Conservation (phyloP, 2,888 invertebrate genomes). For the Oscheius myriophilus region DNA sequence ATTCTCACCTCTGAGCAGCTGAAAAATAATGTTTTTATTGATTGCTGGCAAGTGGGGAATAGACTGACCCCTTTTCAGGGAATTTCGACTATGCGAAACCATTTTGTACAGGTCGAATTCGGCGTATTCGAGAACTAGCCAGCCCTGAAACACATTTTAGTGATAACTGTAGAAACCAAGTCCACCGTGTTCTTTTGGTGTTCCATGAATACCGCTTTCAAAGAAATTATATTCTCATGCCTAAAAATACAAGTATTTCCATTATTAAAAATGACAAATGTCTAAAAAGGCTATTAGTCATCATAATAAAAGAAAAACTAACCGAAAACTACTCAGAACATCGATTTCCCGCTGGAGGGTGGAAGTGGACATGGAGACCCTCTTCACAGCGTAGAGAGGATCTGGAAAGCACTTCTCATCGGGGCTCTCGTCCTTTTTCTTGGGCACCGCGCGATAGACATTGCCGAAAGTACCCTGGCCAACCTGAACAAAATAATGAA, state of each 20-base stretch:
- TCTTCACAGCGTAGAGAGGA: too few relatives aligned
- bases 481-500: too few relatives aligned
- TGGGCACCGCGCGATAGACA: slow-evolving; percentile 88
- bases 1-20: slow-evolving; percentile 91
- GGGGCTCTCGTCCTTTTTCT: too few relatives aligned
- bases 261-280: too few relatives aligned
- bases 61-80: slow-evolving; percentile 84
- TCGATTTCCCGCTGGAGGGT: too few relatives aligned
- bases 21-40: slow-evolving; percentile 96
- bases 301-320: too few relatives aligned
- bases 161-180: neutral
- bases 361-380: too few relatives aligned
- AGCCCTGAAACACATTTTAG: slow-evolving; percentile 24
- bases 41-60: slow-evolving; percentile 76
- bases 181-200: slow-evolving; percentile 48
- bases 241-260: too few relatives aligned
- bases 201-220: slow-evolving; percentile 89
- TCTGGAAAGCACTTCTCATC: too few relatives aligned
- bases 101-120: slow-evolving; percentile 99
- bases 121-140: slow-evolving; percentile 78
- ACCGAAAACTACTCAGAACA: too few relatives aligned
- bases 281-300: too few relatives aligned
- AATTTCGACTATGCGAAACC: slow-evolving; percentile 89
- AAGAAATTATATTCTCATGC: slow-evolving; percentile 96
- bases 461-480: slow-evolving; percentile 72